phyloP scores from a whole-genome alignment of 2,888 invertebrate species.

The Lottia gigantea region DNA sequence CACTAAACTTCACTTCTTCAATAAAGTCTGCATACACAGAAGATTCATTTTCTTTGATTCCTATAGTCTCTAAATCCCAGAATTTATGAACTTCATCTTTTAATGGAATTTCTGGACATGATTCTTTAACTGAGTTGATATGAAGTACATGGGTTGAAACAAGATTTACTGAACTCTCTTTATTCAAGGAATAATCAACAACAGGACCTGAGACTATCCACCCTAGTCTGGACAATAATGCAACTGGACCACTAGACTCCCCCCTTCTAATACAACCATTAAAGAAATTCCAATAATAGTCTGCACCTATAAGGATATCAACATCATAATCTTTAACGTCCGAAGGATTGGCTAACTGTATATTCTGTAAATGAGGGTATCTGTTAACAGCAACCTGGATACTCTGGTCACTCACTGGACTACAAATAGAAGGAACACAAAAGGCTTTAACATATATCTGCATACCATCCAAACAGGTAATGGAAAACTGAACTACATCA shows the following conservation, averaged over 20 bases:
- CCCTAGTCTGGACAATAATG: not conserved
- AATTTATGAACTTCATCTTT: not conserved
- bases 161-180: not conserved
- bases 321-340: not conserved
- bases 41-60: not conserved
- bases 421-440: not conserved
- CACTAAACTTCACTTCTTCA: not conserved
- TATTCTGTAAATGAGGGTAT: not conserved
- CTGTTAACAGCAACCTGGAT: not conserved
- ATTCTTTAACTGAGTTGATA: too few species aligned
- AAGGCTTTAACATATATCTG: not conserved
- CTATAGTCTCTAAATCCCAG: not conserved
- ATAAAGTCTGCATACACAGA: not conserved
- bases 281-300: not conserved
- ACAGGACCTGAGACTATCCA: conserved; percentile 1
- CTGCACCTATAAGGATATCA: not conserved
- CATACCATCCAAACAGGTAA: not conserved
- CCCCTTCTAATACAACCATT: not conserved
- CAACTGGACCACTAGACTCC: conserved; percentile 6
- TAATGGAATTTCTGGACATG: too few species aligned
- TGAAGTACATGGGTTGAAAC: too few species aligned
- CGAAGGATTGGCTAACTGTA: not conserved
- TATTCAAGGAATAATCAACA: not conserved
- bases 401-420: not conserved
- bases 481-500: not conserved